Conservation (phyloP, 2,888 invertebrate genomes). For the Baccha elongata region DNA sequence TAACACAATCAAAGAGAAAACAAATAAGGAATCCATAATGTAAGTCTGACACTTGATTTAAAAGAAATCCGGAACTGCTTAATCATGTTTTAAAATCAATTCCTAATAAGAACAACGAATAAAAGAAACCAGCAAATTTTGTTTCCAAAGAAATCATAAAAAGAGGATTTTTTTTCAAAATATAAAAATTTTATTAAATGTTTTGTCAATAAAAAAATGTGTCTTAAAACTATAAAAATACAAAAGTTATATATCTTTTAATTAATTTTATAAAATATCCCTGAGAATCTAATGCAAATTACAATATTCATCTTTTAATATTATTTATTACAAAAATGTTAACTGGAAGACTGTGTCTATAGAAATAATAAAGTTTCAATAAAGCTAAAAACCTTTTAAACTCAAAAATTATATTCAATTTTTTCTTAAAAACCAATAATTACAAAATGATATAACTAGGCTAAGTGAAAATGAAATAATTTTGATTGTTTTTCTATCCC, state of each 20-base stretch:
- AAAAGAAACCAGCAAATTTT: background rate
- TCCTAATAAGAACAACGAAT: no score
- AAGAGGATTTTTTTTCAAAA: background rate
- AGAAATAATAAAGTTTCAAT: slow-evolving; percentile 9
- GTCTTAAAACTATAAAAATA: slow-evolving; percentile 15
- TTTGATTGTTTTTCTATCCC: slow-evolving; percentile 7
- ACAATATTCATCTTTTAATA: background rate
- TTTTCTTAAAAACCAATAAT: slow-evolving; percentile 48
- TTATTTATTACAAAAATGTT: slow-evolving; percentile 38
- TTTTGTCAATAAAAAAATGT: slow-evolving; percentile 3
- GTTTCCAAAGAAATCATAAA: background rate
- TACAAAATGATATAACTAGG: slow-evolving; percentile 37
- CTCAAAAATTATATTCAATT: no score
- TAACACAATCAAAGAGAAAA: no score
- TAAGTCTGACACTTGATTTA: no score
- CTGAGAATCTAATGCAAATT: background rate
- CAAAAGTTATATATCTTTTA: background rate
- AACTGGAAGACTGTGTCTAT: slow-evolving; percentile 68
- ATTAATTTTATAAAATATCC: slow-evolving; percentile 17
- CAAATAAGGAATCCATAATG: no score
- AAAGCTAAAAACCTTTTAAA: slow-evolving; percentile 63
- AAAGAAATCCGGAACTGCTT: no score
- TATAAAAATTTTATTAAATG: slow-evolving; percentile 10
- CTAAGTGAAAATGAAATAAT: slow-evolving; percentile 41
- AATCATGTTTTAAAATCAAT: no score